These are phyloP conservation scores for Palythoa heliodiscus DNA, from an alignment of 92 coral and sea anemone genomes.

Conservation along the genomic window DNA sequence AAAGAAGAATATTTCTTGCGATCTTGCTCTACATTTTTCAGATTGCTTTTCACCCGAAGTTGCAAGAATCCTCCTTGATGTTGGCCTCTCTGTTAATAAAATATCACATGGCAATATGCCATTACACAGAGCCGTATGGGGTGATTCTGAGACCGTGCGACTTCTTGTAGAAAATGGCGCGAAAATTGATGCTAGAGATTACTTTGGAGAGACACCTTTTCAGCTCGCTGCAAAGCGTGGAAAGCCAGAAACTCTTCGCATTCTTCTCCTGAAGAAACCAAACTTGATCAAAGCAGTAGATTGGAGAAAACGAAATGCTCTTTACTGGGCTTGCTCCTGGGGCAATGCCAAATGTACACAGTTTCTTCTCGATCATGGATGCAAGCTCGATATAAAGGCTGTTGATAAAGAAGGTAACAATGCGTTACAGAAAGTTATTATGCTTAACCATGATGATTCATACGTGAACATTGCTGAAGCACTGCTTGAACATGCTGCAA, in stretches of 20 bases:
- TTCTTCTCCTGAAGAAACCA: background rate
- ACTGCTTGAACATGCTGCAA: background rate
- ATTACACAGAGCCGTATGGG: background rate
- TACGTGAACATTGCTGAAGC: background rate
- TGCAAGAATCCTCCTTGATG: conserved; percentile 12
- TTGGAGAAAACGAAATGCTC: conserved; percentile 1
- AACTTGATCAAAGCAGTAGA: conserved; percentile 10
- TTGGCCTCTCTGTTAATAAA: conserved; percentile 13
- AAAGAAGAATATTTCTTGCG: background rate
- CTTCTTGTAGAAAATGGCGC: conserved; percentile 32
- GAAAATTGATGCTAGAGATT: background rate
- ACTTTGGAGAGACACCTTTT: conserved; percentile 17
- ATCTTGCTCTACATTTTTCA: background rate
- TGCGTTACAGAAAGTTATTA: background rate
- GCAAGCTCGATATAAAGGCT: conserved; percentile 6
- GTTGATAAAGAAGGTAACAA: conserved; percentile 14
- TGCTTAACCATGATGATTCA: background rate
- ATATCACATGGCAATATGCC: background rate
- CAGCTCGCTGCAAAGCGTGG: conserved; percentile 10
- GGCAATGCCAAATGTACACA: conserved; percentile 11
- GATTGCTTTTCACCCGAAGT: background rate
- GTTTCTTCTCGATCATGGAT: conserved; percentile 37
- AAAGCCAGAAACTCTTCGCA: conserved; percentile 4
- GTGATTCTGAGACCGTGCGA: conserved; percentile 9
- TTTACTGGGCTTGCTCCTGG: conserved; percentile 6